These are phyloP conservation scores for Ceyx erithaca DNA, from an alignment of 2,797 vertebrate genomes.

Conservation along the genomic window DNA sequence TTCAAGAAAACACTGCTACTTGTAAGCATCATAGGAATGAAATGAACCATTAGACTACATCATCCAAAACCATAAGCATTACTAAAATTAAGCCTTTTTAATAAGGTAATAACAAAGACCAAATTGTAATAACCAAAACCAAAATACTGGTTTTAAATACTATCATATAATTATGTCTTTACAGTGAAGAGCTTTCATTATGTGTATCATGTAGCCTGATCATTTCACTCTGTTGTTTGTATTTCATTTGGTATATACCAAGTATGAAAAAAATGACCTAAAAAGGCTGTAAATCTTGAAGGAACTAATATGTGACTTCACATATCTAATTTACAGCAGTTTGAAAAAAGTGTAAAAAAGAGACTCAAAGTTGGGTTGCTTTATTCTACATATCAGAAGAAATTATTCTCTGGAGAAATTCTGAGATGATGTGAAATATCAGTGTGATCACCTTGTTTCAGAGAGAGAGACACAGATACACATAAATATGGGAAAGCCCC, in stretches of 20 bases:
- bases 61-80: background rate
- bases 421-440: accelerated
- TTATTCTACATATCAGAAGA: background rate
- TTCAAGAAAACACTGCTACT: background rate
- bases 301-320: background rate
- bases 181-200: background rate
- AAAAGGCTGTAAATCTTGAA: background rate
- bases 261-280: background rate
- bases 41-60: background rate
- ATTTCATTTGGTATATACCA: background rate
- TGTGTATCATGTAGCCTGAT: accelerated
- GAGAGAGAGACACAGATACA: no score
- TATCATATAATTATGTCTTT: background rate
- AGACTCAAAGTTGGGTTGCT: background rate
- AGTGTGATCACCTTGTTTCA: background rate
- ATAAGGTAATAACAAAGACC: background rate
- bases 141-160: background rate
- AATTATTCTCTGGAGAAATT: background rate
- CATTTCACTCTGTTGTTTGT: background rate
- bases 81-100: background rate
- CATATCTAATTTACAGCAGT: background rate
- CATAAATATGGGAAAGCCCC: background rate
- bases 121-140: background rate
- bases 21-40: background rate
- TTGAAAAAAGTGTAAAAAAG: background rate